Evolutionary conservation across 2,797 vertebrate genomes (phyloP).

Genomic region (Anabas testudineus): DNA sequence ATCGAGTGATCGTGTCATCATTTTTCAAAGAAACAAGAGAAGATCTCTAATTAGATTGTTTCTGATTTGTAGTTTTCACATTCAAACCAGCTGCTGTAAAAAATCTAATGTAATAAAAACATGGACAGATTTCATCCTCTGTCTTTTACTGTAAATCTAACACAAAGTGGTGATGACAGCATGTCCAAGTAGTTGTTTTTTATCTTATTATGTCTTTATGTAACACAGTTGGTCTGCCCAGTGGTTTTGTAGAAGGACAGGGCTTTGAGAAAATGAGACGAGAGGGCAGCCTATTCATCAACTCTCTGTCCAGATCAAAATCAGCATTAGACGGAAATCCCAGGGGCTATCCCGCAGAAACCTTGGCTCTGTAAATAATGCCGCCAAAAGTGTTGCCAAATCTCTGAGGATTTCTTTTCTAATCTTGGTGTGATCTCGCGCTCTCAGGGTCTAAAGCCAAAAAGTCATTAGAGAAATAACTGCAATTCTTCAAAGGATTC

Average conservation of each 20-base stretch:
- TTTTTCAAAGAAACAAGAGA: background rate
- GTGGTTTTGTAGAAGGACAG: constrained; percentile 13
- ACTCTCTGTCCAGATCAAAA: constrained; percentile 60
- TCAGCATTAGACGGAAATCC: constrained; percentile 69
- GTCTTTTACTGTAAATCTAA: constrained; percentile 4
- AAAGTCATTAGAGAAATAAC: constrained; percentile 57
- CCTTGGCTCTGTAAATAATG: constrained; percentile 53
- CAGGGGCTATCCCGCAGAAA: constrained; percentile 53
- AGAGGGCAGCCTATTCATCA: constrained; percentile 61
- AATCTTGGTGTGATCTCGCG: constrained; percentile 68
- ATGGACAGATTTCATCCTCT: background rate
- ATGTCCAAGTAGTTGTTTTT: constrained; percentile 3
- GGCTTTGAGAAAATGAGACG: constrained; percentile 49
- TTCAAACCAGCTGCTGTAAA: background rate
- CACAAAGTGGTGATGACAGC: constrained; percentile 19
- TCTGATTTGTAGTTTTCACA: background rate
- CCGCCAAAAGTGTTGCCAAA: constrained; percentile 59
- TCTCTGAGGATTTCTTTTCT: constrained; percentile 73
- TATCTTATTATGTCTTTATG: constrained; percentile 34
- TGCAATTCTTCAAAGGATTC: constrained; percentile 25
- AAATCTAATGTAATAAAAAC: background rate
- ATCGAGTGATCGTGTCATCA: background rate
- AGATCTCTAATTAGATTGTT: background rate
- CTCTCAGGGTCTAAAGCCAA: constrained; percentile 47
- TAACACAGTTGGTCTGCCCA: constrained; percentile 35